A percentile compares a stretch with the other conserved stretches of the same genome.
Conservation (phyloP, 1,140 invertebrate genomes). For the Chymomyza costata region DNA sequence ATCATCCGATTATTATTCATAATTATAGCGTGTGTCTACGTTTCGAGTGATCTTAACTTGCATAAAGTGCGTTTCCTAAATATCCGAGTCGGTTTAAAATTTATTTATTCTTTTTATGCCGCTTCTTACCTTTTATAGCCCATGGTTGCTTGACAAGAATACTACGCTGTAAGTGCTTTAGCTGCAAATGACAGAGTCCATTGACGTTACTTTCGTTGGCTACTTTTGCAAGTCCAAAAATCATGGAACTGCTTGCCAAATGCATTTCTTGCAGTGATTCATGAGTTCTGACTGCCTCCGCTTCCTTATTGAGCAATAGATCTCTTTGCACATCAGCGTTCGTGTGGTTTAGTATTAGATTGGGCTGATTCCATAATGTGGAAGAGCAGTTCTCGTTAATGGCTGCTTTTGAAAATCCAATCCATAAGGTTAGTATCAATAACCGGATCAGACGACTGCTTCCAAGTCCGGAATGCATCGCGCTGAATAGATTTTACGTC, state of each 20-base stretch:
- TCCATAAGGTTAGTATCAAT: conserved; percentile 13
- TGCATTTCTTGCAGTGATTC: conserved; percentile 25
- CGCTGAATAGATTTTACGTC: too few species aligned
- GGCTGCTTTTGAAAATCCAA: conserved; percentile 27
- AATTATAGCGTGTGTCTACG: too few species aligned
- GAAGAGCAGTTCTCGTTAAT: conserved; percentile 11
- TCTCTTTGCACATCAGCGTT: neutral
- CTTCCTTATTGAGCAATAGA: neutral
- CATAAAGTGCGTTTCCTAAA: too few species aligned
- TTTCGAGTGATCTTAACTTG: too few species aligned
- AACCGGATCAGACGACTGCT: too few species aligned
- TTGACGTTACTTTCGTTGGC: conserved; percentile 58
- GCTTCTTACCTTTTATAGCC: conserved; percentile 70
- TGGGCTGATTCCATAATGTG: neutral
- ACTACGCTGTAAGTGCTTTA: conserved; percentile 56
- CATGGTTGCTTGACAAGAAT: conserved; percentile 65
- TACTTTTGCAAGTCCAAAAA: conserved; percentile 55
- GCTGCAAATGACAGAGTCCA: conserved; percentile 43
- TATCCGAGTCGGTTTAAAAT: too few species aligned
- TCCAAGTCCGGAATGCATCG: too few species aligned
- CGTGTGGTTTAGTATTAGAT: neutral
- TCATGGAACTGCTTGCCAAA: conserved; percentile 47
- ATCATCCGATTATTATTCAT: too few species aligned
- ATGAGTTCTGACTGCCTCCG: conserved; percentile 6
- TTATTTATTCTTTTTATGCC: too few species aligned